Evolutionary conservation across 1,140 invertebrate genomes (phyloP), one percentile per base, ranked within the genome.

Genomic region (Hylaeus volcanicus): DNA sequence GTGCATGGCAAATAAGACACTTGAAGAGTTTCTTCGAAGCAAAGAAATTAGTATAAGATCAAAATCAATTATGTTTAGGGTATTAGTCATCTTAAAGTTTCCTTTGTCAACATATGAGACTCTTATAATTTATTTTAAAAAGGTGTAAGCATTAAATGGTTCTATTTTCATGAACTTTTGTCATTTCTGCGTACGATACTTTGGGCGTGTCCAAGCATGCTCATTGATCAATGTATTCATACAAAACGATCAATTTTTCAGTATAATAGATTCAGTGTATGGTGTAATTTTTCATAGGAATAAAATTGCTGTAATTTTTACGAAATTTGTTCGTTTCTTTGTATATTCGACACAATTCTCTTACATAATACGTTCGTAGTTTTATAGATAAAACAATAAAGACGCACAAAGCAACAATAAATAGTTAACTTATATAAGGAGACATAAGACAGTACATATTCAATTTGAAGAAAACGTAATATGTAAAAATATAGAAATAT

Each of bases 11-110:
- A 94, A 99, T 99, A 98, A 96, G 96, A 90, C 99, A 99, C 96
- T 94, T 99, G 58, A 99, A 99, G 95, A 98, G 97, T 88, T 99
- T 99, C 95, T 99, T 99, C 91, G 98, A 99, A 94, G 99, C 99
- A 15, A 99, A 99, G 93, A 99, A 99, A 96, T 94, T 99, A 89
- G 99, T 99, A 65, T 99, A 96, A 96, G 11, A 55, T 43, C 0
- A 48, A n/a, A 56, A 65, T 6, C 14, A 56, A 41, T 45, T 64
- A 43, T 64, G 56, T 8, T 37, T 73, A 41, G 5, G 26, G 41
- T 15, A 51, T 60, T 71, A 72, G 68, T 26, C 15, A 61, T 53
- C 41, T 51, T 11, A 61, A 15, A 43, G 6, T 74, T 51, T 53
- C 9, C 11, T 26, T 41, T 12, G 6, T 48, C 26, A 65, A 74